These are phyloP conservation scores for Leptinotarsa haldemani DNA, from an alignment of 2,888 invertebrate genomes.

Conservation along the genomic window DNA sequence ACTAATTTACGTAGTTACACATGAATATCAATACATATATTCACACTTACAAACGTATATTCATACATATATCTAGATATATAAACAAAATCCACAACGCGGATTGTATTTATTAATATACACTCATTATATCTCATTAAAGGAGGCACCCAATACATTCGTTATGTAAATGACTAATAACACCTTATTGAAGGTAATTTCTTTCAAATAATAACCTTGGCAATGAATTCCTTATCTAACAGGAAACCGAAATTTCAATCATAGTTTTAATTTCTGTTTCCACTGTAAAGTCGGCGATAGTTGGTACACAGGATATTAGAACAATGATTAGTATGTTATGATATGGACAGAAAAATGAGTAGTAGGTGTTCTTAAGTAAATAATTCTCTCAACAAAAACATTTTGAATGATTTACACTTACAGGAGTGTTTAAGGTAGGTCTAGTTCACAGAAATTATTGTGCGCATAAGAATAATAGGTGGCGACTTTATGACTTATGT, in stretches of 20 bases:
- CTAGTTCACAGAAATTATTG: slow-evolving; percentile 10
- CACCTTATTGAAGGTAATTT: neutral
- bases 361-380: slow-evolving; percentile 13
- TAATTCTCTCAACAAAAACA: slow-evolving; percentile 5
- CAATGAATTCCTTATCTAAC: slow-evolving; percentile 12
- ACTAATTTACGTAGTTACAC: too few relatives aligned
- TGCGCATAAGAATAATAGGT: neutral
- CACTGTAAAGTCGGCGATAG: too few relatives aligned
- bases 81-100: too few relatives aligned
- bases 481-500: neutral
- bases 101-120: too few relatives aligned
- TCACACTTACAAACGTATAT: too few relatives aligned
- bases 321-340: slow-evolving; percentile 1
- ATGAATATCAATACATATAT: too few relatives aligned
- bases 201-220: neutral
- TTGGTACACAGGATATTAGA: slow-evolving; percentile 12
- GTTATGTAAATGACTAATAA: neutral
- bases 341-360: neutral
- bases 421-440: slow-evolving; percentile 14
- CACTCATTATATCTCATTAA: neutral
- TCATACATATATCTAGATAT: too few relatives aligned
- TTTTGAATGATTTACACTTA: slow-evolving; percentile 1
- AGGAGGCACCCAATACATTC: neutral
- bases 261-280: neutral
- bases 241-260: slow-evolving; percentile 4